Base-by-base conservation (phyloP, 2,113 vertebrate species). In the Calypte anna region DNA sequence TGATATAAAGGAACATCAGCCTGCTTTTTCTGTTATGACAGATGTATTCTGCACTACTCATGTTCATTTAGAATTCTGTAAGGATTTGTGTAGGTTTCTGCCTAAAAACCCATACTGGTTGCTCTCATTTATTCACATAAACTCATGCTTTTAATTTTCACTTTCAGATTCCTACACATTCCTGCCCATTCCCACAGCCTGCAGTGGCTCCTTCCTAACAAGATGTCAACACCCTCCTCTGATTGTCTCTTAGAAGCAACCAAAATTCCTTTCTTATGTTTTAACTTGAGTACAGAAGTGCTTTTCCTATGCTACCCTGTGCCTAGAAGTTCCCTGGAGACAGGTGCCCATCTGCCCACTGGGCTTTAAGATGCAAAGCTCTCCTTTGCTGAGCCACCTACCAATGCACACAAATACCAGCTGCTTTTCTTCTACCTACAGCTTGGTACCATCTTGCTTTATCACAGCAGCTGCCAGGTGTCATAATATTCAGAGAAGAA, bases 21-120 rank as follows among this genome's bases (percentile, higher is more conserved):
- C 63, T 88, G 51, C 51, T 93, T 91, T 88, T 84, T 93, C 7
- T 10, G n/a, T 80, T 95, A 57, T 90, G 85, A 94, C 79, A 91
- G 62, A 79, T 79, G 30, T 50, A 90, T 87, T 82, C 14, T 0
- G 51, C 50, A 76, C 43, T 38, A 27, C 22, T 64, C 30, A 27
- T 69, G 20, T 90, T 93, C 79, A 88, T 80, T 96, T 73, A 86
- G 68, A 92, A 38, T 38, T 31, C 80, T 88, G 27, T 77, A 77
- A 79, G 61, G 61, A 88, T 90, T 94, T 93, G 78, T 72, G 67
- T 85, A 88, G 86, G 63, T 44, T 88, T 94, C 82, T 78, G 43
- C 38, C 46, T 70, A 59, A 88, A 93, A 90, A 75, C 80, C 69
- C 89, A 70, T 57, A 31, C 55, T 80, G 23, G 53, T 74, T 93